Conservation (phyloP, 2,797 vertebrate species). For the Microctenopoma steveboyesi region DNA sequence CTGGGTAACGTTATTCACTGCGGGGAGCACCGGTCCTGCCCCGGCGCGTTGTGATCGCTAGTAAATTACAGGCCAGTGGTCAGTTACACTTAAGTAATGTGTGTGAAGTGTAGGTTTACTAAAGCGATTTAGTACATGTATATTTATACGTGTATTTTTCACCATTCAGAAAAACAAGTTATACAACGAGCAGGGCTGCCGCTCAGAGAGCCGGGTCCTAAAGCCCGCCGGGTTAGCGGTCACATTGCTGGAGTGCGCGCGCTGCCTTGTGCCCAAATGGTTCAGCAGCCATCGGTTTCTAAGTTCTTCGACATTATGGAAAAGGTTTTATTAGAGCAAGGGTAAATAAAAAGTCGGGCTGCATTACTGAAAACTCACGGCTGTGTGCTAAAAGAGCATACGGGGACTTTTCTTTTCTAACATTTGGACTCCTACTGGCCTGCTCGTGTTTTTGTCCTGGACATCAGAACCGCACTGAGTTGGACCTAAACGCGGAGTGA, state of each 20-base stretch:
- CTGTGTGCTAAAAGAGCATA: constrained; percentile 12
- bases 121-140: neutral
- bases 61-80: neutral
- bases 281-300: constrained; percentile 55
- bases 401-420: neutral
- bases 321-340: constrained; percentile 83
- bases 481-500: constrained; percentile 5
- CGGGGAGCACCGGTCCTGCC: constrained; percentile 23
- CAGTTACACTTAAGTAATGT: neutral
- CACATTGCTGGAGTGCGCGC: constrained; percentile 28
- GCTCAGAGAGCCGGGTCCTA: constrained; percentile 70
- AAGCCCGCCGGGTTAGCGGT: constrained; percentile 49
- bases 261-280: constrained; percentile 71
- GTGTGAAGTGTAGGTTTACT: accelerated
- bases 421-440: constrained; percentile 10
- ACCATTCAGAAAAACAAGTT: constrained; percentile 81
- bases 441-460: neutral
- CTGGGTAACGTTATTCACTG: constrained; percentile 2
- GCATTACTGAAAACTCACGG: neutral
- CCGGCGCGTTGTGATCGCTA: constrained; percentile 24
- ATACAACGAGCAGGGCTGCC: constrained; percentile 77
- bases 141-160: constrained; percentile 35
- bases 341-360: constrained; percentile 59
- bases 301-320: constrained; percentile 78
- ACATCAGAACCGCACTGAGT: constrained; percentile 4